Evolutionary conservation across 2,797 vertebrate species (phyloP), one percentile per base, ranked within the genome.

Genomic region (Phaenicophaeus curvirostris): DNA sequence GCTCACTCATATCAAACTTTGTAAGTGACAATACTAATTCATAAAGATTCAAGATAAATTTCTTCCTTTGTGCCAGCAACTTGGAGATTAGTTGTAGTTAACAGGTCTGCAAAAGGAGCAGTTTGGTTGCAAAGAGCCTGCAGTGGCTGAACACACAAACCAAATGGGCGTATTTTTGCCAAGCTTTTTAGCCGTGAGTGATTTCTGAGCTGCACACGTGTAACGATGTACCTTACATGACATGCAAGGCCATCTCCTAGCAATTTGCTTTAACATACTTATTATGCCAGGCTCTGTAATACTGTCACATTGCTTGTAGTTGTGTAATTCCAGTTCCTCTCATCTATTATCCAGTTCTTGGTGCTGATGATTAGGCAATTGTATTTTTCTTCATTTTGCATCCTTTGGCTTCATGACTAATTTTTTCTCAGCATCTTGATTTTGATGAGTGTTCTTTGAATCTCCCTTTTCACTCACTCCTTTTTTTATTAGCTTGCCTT

Each of bases 341-440:
- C 55, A 57, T 81, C 20, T 77, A 13, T 83, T 84, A 77, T 71
- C 78, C 85, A 76, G 31, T 25, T 87, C 54, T 65, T 81, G 75
- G 28, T 85, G 46, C 62, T 85, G 72, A 77, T 41, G 33, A 63
- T 87, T 58, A 71, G 68, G 54, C 68, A 80, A 77, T 76, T 73
- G 27, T 11, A 58, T 62, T 87, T 94, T 90, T 86, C 54, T 86
- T 88, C 46, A 93, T 83, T 76, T 90, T 61, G 30, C 51, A 35
- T 81, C 87, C 66, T 84, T 88, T 90, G 54, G 35, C 54, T 58
- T 78, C 24, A 21, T 78, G 61, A 81, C 31, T 89, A 50, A 65
- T 83, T 74, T 91, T 30, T 91, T 92, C 82, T 71, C 79, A 78
- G 10, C 6, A 6, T 78, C n/a, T 86, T 69, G 74, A 71, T 93